Percentiles rank a stretch among this genome's conserved stretches.
phyloP scores from a whole-genome alignment of 2,113 vertebrate species.

The Ciconia boyciana region DNA sequence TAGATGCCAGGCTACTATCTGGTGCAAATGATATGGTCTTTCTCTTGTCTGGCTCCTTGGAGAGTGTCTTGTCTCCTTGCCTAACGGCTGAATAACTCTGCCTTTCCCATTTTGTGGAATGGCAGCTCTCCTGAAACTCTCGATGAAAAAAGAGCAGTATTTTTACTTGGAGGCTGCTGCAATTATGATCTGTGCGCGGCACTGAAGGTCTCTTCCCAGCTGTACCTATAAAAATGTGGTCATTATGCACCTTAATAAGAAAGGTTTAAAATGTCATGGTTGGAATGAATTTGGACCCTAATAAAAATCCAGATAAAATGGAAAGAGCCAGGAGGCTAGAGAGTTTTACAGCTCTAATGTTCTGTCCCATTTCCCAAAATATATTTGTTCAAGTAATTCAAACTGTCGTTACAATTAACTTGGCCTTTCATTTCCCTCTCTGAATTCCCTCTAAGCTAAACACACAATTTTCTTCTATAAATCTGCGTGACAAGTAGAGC shows the following conservation, averaged over 20 bases:
- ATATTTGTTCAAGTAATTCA: slow-evolving; percentile 56
- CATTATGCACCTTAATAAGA: slow-evolving; percentile 23
- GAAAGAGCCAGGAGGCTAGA: not conserved
- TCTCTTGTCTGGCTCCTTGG: not conserved
- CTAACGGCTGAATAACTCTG: not conserved
- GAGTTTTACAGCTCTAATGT: slow-evolving; percentile 11
- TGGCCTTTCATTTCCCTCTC: slow-evolving; percentile 35
- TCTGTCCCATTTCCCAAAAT: slow-evolving; percentile 39
- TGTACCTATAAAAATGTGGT: not conserved
- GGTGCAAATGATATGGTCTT: not conserved
- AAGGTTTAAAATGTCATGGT: not conserved
- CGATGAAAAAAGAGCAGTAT: not conserved
- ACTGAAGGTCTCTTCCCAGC: not conserved
- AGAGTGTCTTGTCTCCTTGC: not conserved
- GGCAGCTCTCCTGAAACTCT: not conserved
- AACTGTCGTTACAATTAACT: slow-evolving; percentile 46
- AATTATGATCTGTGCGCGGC: not conserved
- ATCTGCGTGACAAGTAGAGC: slow-evolving; percentile 53
- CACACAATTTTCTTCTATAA: slow-evolving; percentile 49
- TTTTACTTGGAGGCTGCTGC: not conserved
- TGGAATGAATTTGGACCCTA: not conserved
- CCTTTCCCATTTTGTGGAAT: not conserved
- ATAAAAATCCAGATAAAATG: slow-evolving; percentile 17
- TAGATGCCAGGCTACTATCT: not conserved
- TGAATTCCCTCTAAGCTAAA: slow-evolving; percentile 46